A percentile compares a stretch with the other conserved stretches of the same genome.
Evolutionary conservation across 2,113 vertebrate genomes (phyloP).

Genomic region (Mus spicilegus): DNA sequence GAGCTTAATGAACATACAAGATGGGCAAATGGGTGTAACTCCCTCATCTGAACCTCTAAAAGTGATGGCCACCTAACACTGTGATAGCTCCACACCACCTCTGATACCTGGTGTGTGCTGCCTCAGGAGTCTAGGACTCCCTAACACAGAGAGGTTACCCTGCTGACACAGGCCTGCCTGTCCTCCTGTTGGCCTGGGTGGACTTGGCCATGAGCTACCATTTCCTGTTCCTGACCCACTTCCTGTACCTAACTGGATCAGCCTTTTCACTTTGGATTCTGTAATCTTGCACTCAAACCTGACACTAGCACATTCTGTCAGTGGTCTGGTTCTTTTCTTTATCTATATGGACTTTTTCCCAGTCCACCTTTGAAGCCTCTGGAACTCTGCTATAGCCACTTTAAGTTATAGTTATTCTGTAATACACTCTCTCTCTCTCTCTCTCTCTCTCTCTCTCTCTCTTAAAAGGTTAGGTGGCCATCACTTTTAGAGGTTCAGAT

Average conservation of each 20-base stretch:
- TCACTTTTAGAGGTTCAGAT: neutral
- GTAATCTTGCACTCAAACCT: too few species aligned
- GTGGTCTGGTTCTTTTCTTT: neutral
- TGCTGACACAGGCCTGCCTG: too few species aligned
- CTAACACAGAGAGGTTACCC: too few species aligned
- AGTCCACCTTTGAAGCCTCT: neutral
- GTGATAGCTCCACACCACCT: neutral
- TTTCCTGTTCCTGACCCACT: neutral
- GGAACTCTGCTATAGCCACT: neutral
- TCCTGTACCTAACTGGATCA: too few species aligned
- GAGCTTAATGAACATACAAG: neutral
- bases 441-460: too few species aligned
- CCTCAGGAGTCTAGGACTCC: neutral
- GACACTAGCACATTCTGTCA: too few species aligned
- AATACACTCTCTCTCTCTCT: too few species aligned
- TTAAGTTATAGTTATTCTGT: neutral
- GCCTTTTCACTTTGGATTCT: neutral
- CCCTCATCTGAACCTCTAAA: neutral
- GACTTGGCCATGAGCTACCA: too few species aligned
- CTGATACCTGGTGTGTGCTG: neutral
- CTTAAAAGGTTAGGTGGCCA: too few species aligned
- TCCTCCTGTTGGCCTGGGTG: neutral
- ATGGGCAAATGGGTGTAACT: too few species aligned
- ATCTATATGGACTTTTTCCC: neutral
- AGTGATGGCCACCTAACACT: neutral